These are phyloP conservation scores for Aselliscus stoliczkanus DNA, from an alignment of 2,797 vertebrate species.

Conservation along the genomic window DNA sequence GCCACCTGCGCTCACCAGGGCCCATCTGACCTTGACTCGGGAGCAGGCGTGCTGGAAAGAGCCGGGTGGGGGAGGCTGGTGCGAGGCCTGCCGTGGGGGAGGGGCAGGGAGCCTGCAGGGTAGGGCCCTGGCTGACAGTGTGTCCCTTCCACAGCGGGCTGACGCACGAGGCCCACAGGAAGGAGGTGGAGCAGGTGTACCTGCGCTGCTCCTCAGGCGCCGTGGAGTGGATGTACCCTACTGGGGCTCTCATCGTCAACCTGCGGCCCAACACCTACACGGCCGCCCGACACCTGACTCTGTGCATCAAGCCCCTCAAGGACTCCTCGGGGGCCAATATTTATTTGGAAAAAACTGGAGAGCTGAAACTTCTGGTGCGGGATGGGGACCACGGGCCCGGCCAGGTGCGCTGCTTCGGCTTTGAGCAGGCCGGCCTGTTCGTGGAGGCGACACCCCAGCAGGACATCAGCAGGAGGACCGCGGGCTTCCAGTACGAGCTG, in stretches of 20 bases:
- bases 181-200: conserved; percentile 99
- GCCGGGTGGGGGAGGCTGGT: background rate
- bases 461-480: conserved; percentile 95
- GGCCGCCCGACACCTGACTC: conserved; percentile 86
- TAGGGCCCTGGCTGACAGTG: background rate
- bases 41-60: background rate
- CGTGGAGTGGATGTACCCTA: conserved; percentile 98
- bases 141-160: conserved; percentile 86
- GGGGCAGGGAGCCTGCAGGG: no score
- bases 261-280: conserved; percentile 92
- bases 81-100: background rate
- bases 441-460: conserved; percentile 92
- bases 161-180: conserved; percentile 92
- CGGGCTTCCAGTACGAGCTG: conserved; percentile 95
- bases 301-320: conserved; percentile 93
- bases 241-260: conserved; percentile 96
- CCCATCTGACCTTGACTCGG: background rate
- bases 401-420: conserved; percentile 91
- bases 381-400: conserved; percentile 85
- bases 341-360: conserved; percentile 96
- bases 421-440: conserved; percentile 92
- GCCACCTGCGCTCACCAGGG: rapidly evolving
- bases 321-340: conserved; percentile 94
- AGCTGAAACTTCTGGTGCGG: conserved; percentile 90
- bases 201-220: conserved; percentile 94